These are phyloP conservation scores for Petroica traversi DNA, from an alignment of 2,113 vertebrate genomes.

Conservation along the genomic window DNA sequence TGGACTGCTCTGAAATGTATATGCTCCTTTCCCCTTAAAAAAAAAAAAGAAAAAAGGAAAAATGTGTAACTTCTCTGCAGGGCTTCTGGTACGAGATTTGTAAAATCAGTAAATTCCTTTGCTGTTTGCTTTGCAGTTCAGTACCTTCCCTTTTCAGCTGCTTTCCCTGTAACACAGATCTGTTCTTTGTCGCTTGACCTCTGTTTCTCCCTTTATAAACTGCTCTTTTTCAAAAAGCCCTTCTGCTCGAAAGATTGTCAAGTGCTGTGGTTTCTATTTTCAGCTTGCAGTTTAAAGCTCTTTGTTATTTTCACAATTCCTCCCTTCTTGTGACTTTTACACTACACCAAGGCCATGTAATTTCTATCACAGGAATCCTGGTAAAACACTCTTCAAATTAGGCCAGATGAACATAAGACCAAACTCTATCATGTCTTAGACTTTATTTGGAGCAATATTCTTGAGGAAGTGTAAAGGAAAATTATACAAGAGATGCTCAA, in stretches of 20 bases:
- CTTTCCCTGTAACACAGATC: conserved; percentile 1
- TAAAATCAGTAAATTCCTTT: conserved; percentile 14
- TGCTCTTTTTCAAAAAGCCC: conserved; percentile 20
- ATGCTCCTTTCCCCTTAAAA: neutral
- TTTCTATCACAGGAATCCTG: neutral
- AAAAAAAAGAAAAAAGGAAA: neutral
- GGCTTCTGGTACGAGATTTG: neutral
- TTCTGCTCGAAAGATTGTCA: conserved; percentile 40
- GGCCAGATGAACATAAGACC: neutral
- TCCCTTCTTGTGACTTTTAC: neutral
- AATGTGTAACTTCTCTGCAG: neutral
- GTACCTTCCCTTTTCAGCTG: neutral
- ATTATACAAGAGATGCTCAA: neutral
- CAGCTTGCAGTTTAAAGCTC: neutral
- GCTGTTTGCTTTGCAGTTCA: neutral
- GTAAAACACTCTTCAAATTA: neutral
- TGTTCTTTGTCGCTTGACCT: conserved; percentile 36
- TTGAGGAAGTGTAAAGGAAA: neutral
- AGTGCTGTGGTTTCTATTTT: conserved; percentile 46
- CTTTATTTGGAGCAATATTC: neutral
- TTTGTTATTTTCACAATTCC: conserved; percentile 19
- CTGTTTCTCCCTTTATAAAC: conserved; percentile 31
- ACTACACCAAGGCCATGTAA: neutral
- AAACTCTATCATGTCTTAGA: neutral
- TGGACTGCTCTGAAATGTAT: neutral